These are phyloP conservation scores for Nothobranchius kuhntae DNA, from an alignment of 2,113 vertebrate genomes.

Conservation along the genomic window DNA sequence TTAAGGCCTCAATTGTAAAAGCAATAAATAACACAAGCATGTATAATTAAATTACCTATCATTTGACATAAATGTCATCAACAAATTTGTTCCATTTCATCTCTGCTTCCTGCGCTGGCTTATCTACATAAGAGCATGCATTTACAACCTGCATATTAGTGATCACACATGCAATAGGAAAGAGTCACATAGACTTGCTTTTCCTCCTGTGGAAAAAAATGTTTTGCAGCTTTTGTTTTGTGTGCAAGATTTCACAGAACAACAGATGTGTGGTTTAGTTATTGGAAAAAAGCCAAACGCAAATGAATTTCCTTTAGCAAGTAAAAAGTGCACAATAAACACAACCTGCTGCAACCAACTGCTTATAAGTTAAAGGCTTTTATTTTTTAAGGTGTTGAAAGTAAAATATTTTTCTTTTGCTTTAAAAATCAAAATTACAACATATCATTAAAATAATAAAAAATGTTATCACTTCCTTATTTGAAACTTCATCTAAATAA, in stretches of 20 bases:
- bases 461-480: no score
- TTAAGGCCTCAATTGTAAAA: no score
- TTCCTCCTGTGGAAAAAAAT: not conserved
- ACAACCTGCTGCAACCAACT: conserved; percentile 20
- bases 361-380: not conserved
- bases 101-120: no score
- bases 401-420: not conserved
- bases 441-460: not conserved
- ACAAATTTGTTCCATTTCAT: no score
- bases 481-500: no score
- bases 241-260: conserved; percentile 62
- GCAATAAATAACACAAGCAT: no score
- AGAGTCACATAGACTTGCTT: not conserved
- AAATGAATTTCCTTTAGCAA: conserved; percentile 67
- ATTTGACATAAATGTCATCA: no score
- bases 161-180: not conserved
- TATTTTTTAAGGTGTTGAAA: not conserved
- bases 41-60: no score
- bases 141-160: not conserved
- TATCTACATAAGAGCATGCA: no score
- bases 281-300: conserved; percentile 72
- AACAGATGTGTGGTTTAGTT: conserved; percentile 57
- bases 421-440: not conserved
- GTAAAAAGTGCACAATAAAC: not conserved
- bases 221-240: conserved; percentile 38